phyloP scores from a whole-genome alignment of 2,797 vertebrate genomes.

The Schizothorax lantsangensis region DNA sequence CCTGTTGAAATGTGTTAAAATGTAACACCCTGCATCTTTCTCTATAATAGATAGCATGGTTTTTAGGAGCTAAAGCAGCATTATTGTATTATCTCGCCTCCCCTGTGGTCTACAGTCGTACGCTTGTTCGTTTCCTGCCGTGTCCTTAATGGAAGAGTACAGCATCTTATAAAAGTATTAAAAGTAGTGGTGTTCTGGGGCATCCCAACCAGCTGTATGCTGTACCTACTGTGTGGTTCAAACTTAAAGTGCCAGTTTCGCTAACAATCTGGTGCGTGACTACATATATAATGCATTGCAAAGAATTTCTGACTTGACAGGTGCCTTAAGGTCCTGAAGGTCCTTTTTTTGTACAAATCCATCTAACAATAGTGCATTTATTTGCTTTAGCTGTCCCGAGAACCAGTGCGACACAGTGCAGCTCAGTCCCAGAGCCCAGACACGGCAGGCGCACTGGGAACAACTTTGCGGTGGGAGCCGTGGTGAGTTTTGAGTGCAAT shows the following conservation, averaged over 20 bases:
- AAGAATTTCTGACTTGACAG: background rate
- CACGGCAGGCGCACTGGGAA: conserved; percentile 84
- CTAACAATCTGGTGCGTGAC: background rate
- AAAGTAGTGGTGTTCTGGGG: conserved; percentile 55
- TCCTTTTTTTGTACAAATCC: background rate
- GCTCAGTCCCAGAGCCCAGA: conserved; percentile 88
- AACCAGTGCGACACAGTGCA: conserved; percentile 89
- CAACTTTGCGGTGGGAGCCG: conserved; percentile 84
- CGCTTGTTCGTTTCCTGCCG: background rate
- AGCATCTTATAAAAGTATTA: conserved; percentile 51
- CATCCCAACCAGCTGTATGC: conserved; percentile 24
- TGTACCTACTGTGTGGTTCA: conserved; percentile 10
- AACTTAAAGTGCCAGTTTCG: conserved; percentile 21
- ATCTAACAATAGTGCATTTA: background rate
- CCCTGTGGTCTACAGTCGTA: background rate
- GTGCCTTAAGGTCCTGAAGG: background rate
- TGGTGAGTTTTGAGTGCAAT: conserved; percentile 85
- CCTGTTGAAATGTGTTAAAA: conserved; percentile 34
- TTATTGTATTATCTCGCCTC: conserved; percentile 49
- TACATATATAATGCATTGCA: background rate
- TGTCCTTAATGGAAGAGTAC: conserved; percentile 49
- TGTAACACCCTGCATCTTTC: conserved; percentile 26
- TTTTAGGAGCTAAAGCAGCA: conserved; percentile 48
- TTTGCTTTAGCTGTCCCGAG: conserved; percentile 80
- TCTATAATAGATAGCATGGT: conserved; percentile 58